phyloP scores from a whole-genome alignment of 1,140 invertebrate genomes.

The Euura saliciscinereae region DNA sequence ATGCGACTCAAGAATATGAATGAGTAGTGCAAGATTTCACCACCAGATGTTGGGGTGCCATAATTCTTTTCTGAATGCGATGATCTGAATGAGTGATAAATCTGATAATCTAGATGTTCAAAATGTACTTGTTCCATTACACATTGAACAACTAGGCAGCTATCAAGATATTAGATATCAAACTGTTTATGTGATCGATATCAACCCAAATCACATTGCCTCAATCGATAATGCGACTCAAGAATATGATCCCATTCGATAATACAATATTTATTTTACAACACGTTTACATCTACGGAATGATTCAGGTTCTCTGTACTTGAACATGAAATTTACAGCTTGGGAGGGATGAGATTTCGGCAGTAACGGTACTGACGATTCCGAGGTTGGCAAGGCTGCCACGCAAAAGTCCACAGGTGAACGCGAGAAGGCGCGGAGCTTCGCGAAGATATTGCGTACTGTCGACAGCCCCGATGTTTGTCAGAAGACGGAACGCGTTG shows the following conservation, averaged over 20 bases:
- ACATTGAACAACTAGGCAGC: too few relatives aligned
- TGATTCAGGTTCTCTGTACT: conserved; percentile 68
- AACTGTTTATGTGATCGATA: too few relatives aligned
- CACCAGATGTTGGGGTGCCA: too few relatives aligned
- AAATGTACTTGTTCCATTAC: too few relatives aligned
- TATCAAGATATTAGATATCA: too few relatives aligned
- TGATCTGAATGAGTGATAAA: too few relatives aligned
- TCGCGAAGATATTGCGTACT: conserved; percentile 91
- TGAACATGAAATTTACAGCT: conserved; percentile 95
- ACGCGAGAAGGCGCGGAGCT: conserved; percentile 88
- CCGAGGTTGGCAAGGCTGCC: conserved; percentile 95
- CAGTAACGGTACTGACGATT: conserved; percentile 91
- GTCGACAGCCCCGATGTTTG: conserved; percentile 76
- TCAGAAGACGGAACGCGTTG: conserved; percentile 90
- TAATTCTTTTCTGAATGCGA: too few relatives aligned
- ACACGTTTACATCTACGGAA: background rate
- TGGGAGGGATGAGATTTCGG: conserved; percentile 91
- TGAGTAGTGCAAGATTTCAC: too few relatives aligned
- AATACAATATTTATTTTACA: background rate
- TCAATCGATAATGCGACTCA: too few relatives aligned
- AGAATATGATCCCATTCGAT: background rate
- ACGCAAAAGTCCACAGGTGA: conserved; percentile 94
- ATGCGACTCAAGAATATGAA: too few relatives aligned
- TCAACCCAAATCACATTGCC: too few relatives aligned
- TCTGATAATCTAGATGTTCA: too few relatives aligned